These are phyloP conservation scores for Amphiprion clarkii DNA, from an alignment of 2,797 vertebrate genomes.

Conservation along the genomic window DNA sequence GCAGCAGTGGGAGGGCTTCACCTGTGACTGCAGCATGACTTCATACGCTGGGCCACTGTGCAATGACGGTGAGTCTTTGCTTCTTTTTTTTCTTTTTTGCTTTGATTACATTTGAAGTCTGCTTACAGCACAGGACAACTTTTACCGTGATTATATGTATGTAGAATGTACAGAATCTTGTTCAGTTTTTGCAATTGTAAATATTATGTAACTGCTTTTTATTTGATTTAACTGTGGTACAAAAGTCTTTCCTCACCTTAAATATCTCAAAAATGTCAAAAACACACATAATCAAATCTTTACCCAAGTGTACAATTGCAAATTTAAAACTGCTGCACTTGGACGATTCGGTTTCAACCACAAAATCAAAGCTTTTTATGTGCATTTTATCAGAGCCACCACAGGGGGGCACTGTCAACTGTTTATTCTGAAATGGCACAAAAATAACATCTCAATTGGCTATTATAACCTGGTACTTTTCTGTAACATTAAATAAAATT, in stretches of 20 bases:
- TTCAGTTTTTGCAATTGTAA: background rate
- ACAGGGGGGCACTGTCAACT: slow-evolving; percentile 77
- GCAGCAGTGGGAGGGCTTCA: slow-evolving; percentile 99
- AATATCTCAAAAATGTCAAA: background rate
- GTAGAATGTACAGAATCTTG: background rate
- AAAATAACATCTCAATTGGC: slow-evolving; percentile 18
- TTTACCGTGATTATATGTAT: background rate
- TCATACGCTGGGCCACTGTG: slow-evolving; percentile 96
- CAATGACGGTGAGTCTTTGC: slow-evolving; percentile 93
- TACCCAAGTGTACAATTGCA: background rate
- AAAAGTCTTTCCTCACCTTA: background rate
- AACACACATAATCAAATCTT: slow-evolving; percentile 3
- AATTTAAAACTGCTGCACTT: background rate
- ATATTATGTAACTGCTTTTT: background rate
- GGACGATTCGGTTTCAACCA: slow-evolving; percentile 8
- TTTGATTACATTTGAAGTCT: background rate
- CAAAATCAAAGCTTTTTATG: slow-evolving; percentile 4
- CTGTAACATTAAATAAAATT: slow-evolving; percentile 2
- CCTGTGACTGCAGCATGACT: slow-evolving; percentile 99
- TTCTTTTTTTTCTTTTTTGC: background rate
- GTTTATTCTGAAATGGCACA: slow-evolving; percentile 41
- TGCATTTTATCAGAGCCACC: slow-evolving; percentile 61
- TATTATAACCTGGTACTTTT: slow-evolving; percentile 7
- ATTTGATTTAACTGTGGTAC: slow-evolving; percentile 4
- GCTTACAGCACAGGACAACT: background rate